Percentiles rank a stretch among this genome's conserved stretches.
Conservation (phyloP, 2,113 vertebrate genomes). For the Petrocephalus microphthalmus region DNA sequence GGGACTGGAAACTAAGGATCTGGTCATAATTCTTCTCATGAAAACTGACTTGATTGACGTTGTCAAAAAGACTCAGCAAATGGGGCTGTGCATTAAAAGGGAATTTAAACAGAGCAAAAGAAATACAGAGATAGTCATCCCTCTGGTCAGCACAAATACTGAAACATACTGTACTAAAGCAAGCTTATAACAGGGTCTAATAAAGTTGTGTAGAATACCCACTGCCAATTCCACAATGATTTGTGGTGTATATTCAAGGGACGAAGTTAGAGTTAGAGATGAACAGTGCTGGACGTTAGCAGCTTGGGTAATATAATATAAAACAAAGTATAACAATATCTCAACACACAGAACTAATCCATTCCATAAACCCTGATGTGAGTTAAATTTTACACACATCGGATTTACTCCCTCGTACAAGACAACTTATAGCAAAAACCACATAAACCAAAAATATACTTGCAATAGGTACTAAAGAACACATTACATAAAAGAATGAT, state of each 20-base stretch:
- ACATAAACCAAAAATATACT: no score
- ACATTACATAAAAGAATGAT: no score
- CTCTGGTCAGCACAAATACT: neutral
- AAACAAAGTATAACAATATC: neutral
- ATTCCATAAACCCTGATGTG: no score
- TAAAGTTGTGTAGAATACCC: neutral
- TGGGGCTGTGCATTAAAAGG: constrained; percentile 57
- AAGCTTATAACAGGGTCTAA: neutral
- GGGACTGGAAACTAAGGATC: constrained; percentile 71
- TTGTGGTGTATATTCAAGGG: no score
- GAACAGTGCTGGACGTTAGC: no score
- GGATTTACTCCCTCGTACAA: no score
- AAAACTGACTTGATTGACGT: constrained; percentile 75
- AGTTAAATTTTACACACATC: no score
- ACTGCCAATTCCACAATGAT: neutral
- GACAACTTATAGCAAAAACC: no score
- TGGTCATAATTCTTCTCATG: constrained; percentile 73
- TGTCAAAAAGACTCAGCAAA: constrained; percentile 77
- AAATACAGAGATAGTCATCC: neutral
- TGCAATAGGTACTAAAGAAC: no score
- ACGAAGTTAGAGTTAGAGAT: no score
- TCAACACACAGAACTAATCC: neutral
- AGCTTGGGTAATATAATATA: neutral
- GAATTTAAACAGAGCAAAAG: constrained; percentile 13
- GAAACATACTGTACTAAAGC: neutral